Evolutionary conservation across 2,888 invertebrate species (phyloP), one percentile per base, ranked within the genome.

Genomic region (Taenaris catops): DNA sequence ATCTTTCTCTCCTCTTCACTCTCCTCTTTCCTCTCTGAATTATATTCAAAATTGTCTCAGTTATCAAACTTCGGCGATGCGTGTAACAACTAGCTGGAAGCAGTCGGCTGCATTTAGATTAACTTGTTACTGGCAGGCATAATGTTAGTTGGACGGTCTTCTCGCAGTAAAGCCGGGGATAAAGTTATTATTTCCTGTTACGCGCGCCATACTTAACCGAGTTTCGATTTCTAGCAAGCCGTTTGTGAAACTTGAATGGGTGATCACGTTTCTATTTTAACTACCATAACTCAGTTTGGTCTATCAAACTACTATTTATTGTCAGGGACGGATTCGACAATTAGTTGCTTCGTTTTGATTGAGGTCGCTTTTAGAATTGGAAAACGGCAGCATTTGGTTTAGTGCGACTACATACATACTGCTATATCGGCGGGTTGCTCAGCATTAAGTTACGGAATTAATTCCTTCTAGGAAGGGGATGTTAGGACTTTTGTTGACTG

Each of bases 181-280:
- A 75, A 84, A 84, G 80, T 84, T 84, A 84, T 81, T 83, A 81
- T 81, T 84, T 83, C 84, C 79, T 71, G 80, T 69, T 80, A 80
- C 71, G 70, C 67, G 63, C 62, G 63, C 67, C 72, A 73, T 73
- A 79, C 76, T 81, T 69, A 73, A 68, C 71, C 58, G 67, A 83
- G 80, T 81, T 79, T 79, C 70, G 68, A 76, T 74, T 78, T 68
- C 62, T 65, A 74, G 63, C 71, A 64, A 68, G 57, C 67, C 70
- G 68, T 76, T 78, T 72, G 67, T 66, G 69, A 76, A 76, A 74
- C 76, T 76, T 76, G 70, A 79, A 78, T 75, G 68, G 75, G 61
- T 79, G 78, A 81, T 81, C 79, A 76, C 70, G 75, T 75, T 74
- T 51, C 69, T 62, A 64, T 68, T 65, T 65, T 71, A 71, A 70